Base-by-base conservation (phyloP, 1,140 invertebrate species). In the Planococcus citri region DNA sequence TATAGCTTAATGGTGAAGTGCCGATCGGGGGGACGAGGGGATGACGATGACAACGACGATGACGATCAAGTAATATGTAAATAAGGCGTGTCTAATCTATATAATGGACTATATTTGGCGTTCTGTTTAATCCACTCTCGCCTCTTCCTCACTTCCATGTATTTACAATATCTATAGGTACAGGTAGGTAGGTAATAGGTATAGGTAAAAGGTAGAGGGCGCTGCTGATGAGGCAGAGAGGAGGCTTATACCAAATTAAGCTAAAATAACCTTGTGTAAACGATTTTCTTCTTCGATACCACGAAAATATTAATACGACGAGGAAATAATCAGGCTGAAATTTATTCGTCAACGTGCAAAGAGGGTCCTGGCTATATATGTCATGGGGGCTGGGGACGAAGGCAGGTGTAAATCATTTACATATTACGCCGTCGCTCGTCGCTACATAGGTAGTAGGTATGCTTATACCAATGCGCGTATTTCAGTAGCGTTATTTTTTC, bases 51-150 rank as follows among this genome's bases (percentile, higher is more conserved):
- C 29, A 3, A 12, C 29, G 29, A 51, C 41, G 41, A 51, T 17
- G 41, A 51, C 41, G 41, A 51, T 51, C 41, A 51, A 51, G 41
- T 51, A 51, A 51, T 51, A 51, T 51, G 41, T 51, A 51, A 51
- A 51, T 51, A 51, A 51, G 41, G 41, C 41, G 41, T 51, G 41
- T 51, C 41, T 51, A 51, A 51, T 51, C 41, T 51, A 51, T 51
- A 51, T 51, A 51, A 51, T 51, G 41, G 41, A 51, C 41, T 51
- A 51, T 51, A 51, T 51, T 51, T 51, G 41, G 41, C n/a, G 10
- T 51, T 51, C 41, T 6, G 41, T 33, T 6, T 33, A 33, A 12
- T 12, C 29, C 29, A 3, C 41, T n/a, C 41, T 17, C 6, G 10
- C 41, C 6, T 51, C n/a, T 2, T 14, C 6, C 33, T 37, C 33